Conservation (phyloP, 2,888 invertebrate genomes). For the Pheosia gnoma region DNA sequence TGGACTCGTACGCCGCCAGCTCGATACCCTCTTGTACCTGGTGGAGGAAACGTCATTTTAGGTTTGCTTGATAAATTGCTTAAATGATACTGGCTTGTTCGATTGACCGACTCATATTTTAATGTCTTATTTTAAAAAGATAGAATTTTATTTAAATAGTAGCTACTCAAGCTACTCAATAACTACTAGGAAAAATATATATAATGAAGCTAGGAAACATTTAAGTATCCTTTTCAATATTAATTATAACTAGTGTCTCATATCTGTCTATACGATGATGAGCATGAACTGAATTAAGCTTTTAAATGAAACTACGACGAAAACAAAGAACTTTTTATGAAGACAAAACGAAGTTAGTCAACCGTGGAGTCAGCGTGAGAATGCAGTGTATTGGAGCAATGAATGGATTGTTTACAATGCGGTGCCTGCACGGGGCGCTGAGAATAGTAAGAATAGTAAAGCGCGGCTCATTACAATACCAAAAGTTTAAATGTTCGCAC, state of each 20-base stretch:
- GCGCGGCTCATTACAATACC: background rate
- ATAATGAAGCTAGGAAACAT: no score
- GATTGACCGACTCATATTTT: no score
- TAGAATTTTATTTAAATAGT: no score
- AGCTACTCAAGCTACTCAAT: no score
- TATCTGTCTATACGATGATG: no score
- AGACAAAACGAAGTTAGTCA: background rate
- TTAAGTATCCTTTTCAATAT: no score
- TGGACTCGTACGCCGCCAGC: conserved; percentile 93
- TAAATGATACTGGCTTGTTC: no score
- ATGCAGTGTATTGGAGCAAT: background rate
- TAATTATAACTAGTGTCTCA: no score
- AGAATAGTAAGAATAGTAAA: background rate
- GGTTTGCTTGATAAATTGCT: background rate
- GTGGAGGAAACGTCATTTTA: conserved; percentile 11
- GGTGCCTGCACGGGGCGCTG: background rate
- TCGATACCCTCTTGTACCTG: conserved; percentile 94
- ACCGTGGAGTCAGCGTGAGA: background rate
- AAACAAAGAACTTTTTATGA: background rate
- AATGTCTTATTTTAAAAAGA: no score
- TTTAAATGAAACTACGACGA: background rate
- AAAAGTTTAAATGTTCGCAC: background rate
- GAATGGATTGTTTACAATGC: conserved; percentile 6
- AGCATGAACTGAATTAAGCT: no score
- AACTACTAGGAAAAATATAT: no score